Evolutionary conservation across 64 coral and sea anemone species (phyloP), one percentile per base, ranked within the genome.

Genomic region (Trachythela sp.): DNA sequence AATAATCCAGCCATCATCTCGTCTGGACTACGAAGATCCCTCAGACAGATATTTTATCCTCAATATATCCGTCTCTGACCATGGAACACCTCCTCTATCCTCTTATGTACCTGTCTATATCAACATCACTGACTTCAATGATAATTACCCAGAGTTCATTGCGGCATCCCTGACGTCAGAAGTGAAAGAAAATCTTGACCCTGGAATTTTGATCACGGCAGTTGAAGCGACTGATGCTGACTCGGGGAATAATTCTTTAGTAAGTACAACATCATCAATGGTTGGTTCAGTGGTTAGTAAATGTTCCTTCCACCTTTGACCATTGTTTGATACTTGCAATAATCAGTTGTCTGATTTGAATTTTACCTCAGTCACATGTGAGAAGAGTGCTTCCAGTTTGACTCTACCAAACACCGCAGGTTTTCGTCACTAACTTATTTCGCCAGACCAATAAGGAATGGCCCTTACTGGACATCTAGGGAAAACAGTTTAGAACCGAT

Each of bases 91-190:
- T 0, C 42, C 77, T 34, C 85, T 92, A n/a, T 89, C 90, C 20
- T 90, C 92, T 0, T 92, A 64, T 27, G 45, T 84, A 36, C 40
- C 67, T 36, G 60, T 97, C 5, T 94, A 94, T 39, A 85, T 97
- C 37, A 92, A 86, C 54, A 92, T 97, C 4, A 97, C 92, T 15
- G 95, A 97, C 48, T 97, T 94, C 38, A 97, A 97, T 92, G 95
- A 97, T 35, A 97, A 97, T 39, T 85, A 94, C 22, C 95, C 95
- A 34, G 45, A 84, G 71, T 97, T 97, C 32, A 87, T 88, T 59
- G 42, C 88, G n/a, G 70, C 72, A 27, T 84, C 88, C 27, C 94
- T 92, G 30, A 88, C 37, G 1, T 34, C 88, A 48, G 80, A 67
- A 33, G 95, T 97, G 24, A 42, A 75, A 5, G 95, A 97, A 38